These are phyloP conservation scores for Chaetorhynchus papuensis DNA, from an alignment of 2,113 vertebrate genomes.

Conservation along the genomic window DNA sequence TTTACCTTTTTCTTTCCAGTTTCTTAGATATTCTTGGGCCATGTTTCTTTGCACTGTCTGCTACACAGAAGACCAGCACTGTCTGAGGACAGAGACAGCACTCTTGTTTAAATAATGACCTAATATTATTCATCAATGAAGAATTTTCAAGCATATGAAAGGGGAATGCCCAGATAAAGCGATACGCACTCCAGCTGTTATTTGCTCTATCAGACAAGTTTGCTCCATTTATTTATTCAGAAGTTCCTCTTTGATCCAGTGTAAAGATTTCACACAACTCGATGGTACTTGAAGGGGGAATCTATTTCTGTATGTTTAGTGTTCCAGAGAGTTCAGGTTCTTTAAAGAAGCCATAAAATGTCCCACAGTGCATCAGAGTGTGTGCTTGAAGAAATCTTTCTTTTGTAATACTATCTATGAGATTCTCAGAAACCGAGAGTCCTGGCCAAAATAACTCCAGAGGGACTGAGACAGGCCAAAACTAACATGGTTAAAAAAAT, in stretches of 20 bases:
- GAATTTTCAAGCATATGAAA: not conserved
- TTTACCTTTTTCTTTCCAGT: not conserved
- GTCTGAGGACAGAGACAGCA: not conserved
- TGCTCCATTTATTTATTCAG: not conserved
- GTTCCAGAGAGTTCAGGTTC: not conserved
- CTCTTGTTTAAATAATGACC: not conserved
- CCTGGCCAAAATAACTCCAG: conserved; percentile 17
- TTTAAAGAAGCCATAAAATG: not conserved
- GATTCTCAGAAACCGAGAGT: conserved; percentile 5
- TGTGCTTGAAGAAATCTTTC: not conserved
- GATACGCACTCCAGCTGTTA: not conserved
- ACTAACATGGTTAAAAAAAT: not conserved
- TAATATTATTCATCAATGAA: not conserved
- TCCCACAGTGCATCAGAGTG: not conserved
- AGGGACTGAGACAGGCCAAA: not conserved
- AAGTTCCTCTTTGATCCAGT: not conserved
- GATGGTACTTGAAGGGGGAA: not conserved
- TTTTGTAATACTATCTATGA: conserved; percentile 5
- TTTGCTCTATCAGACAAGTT: not conserved
- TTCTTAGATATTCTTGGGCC: not conserved
- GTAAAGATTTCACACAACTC: not conserved
- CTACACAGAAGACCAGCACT: not conserved
- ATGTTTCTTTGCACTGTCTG: not conserved
- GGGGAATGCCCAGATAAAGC: not conserved
- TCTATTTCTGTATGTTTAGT: not conserved